Evolutionary conservation across 2,113 vertebrate genomes (phyloP).

Genomic region (Pitta sordida): DNA sequence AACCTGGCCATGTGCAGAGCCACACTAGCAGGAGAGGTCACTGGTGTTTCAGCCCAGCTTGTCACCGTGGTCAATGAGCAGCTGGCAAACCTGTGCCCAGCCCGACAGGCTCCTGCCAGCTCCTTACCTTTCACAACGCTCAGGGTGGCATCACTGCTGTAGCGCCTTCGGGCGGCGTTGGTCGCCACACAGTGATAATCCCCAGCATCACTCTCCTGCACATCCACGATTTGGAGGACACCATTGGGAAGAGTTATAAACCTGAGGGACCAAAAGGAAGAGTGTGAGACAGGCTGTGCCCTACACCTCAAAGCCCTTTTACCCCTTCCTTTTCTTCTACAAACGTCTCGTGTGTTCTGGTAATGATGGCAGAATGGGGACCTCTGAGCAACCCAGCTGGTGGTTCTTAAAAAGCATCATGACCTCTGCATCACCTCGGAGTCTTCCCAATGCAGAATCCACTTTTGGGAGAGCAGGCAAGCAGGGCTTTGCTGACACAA

Average conservation of each 20-base stretch:
- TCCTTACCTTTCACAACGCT: slow-evolving; percentile 81
- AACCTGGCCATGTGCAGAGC: neutral
- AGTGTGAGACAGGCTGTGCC: neutral
- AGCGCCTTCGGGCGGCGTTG: slow-evolving; percentile 77
- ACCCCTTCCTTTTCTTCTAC: neutral
- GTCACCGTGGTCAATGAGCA: accelerated
- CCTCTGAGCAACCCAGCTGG: neutral
- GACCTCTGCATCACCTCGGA: neutral
- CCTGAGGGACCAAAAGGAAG: slow-evolving; percentile 66
- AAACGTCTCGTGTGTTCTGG: neutral
- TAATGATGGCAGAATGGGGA: neutral
- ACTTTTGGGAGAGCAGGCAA: neutral
- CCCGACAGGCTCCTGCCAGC: neutral
- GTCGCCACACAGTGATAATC: slow-evolving; percentile 86
- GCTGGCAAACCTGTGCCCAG: neutral
- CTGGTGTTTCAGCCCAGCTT: neutral
- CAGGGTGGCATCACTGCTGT: slow-evolving; percentile 84
- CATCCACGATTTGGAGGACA: slow-evolving; percentile 91
- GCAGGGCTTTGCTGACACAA: neutral
- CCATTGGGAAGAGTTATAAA: slow-evolving; percentile 91
- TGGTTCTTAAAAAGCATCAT: neutral
- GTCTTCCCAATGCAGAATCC: neutral
- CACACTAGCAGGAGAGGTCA: neutral
- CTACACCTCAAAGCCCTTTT: neutral
- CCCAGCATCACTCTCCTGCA: slow-evolving; percentile 81